Evolutionary conservation across 92 coral and sea anemone genomes (phyloP), one percentile per base, ranked within the genome.

Genomic region (Bergia sp.): DNA sequence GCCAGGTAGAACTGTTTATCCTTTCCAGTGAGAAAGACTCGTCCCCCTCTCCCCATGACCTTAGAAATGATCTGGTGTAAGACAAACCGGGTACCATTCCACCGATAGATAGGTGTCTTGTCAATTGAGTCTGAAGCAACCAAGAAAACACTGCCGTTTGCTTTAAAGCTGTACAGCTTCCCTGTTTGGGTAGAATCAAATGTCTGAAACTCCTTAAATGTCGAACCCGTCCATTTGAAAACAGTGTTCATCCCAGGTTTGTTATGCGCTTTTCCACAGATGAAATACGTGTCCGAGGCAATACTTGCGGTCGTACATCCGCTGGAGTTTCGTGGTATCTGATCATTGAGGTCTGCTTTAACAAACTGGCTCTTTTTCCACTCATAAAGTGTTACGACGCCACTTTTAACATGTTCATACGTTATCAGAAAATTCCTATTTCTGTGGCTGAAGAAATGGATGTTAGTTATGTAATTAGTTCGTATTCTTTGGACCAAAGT

Each of bases 121-220:
- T 39, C 8, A 15, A 0, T 16, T 15, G 69, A 55, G 36, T 40
- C 10, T 53, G 85, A 80, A 39, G 41, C 7, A 20, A 37, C 42
- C 72, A 80, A 53, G 66, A 53, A 80, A 29, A 53, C 73, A 12
- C 66, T 80, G 69, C 43, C 85, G 29, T 80, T 80, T 37, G 85
- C 73, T 58, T 55, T 58, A 38, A 80, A 80, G 43, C 71, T 36
- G 23, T 53, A 37, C 45, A 80, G 23, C 2, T 58, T 37, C 20
- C 73, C 40, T 9, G 41, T 37, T 36, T 10, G 85, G 12, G 12
- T 9, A 53, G 23, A 36, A 5, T 23, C 41, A 55, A 80, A 29
- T 37, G 85, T 57, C 45, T 80, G 85, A 4, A 80, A 23, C 37
- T 36, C 15, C 18, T 13, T 58, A 37, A 80, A 36, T 13, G 45